phyloP scores from a whole-genome alignment of 2,113 vertebrate genomes.

The Notechis scutatus region DNA sequence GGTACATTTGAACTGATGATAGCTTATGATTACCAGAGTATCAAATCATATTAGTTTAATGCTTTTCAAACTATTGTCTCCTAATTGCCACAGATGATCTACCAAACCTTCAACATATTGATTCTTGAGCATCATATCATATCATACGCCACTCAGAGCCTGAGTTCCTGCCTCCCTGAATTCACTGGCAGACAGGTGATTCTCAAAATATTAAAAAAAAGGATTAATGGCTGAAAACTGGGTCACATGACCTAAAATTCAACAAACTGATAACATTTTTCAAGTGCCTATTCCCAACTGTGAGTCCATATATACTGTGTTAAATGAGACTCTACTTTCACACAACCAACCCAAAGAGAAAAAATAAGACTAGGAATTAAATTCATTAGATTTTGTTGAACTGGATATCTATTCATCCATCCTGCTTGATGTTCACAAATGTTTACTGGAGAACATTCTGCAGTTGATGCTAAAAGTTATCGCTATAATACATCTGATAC shows the following conservation, averaged over 20 bases:
- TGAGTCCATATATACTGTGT: not conserved
- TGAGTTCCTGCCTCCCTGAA: not conserved
- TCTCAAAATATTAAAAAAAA: not conserved
- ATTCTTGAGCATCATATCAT: not conserved
- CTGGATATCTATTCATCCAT: not conserved
- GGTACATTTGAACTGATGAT: not conserved
- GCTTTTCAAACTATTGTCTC: not conserved
- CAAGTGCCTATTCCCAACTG: not conserved
- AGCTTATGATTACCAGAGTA: not conserved
- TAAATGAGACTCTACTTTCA: not conserved
- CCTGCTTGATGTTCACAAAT: not conserved
- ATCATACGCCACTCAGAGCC: not conserved
- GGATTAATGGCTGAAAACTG: not conserved
- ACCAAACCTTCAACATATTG: not conserved
- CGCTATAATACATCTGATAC: not conserved
- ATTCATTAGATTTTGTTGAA: not conserved
- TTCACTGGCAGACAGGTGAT: not conserved
- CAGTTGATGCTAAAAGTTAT: not conserved
- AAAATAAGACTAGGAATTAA: not conserved
- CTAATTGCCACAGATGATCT: not conserved
- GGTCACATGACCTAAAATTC: not conserved
- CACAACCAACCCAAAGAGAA: not conserved
- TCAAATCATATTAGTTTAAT: not conserved
- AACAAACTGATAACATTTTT: not conserved
- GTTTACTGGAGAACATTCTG: not conserved